These are phyloP conservation scores for Clupea harengus DNA, from an alignment of 2,113 vertebrate species.

Conservation along the genomic window DNA sequence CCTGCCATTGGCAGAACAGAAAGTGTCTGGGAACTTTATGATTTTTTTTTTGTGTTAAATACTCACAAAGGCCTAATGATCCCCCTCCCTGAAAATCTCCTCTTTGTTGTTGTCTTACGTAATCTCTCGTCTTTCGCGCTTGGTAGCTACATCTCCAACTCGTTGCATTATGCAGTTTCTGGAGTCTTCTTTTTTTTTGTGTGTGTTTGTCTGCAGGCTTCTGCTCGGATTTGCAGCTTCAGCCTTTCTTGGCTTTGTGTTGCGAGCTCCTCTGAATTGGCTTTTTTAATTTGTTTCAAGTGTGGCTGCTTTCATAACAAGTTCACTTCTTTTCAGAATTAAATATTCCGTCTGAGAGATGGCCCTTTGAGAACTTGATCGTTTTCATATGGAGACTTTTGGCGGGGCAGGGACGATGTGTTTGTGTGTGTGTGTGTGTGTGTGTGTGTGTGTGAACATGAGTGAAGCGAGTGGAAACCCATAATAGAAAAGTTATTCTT, in stretches of 20 bases:
- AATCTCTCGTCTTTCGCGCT: neutral
- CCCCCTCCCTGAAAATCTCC: conserved; percentile 1
- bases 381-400: neutral
- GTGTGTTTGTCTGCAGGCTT: neutral
- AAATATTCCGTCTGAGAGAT: neutral
- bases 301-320: neutral
- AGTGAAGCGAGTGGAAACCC: neutral
- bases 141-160: conserved; percentile 12
- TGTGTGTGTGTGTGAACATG: neutral
- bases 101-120: conserved; percentile 4
- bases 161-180: neutral
- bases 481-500: too few relatives aligned
- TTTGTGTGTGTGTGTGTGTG: neutral
- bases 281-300: neutral
- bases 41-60: neutral
- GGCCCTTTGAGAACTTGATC: neutral
- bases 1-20: neutral
- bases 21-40: conserved; percentile 13
- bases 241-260: conserved; percentile 24
- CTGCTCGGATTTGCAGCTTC: neutral
- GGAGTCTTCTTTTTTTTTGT: neutral
- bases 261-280: neutral
- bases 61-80: neutral
- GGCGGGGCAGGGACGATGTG: too few relatives aligned
- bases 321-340: neutral